Percentiles rank a stretch among this genome's conserved stretches.
These are phyloP conservation scores for Pachypanchax playfairii DNA, from an alignment of 2,113 vertebrate genomes.

Conservation along the genomic window DNA sequence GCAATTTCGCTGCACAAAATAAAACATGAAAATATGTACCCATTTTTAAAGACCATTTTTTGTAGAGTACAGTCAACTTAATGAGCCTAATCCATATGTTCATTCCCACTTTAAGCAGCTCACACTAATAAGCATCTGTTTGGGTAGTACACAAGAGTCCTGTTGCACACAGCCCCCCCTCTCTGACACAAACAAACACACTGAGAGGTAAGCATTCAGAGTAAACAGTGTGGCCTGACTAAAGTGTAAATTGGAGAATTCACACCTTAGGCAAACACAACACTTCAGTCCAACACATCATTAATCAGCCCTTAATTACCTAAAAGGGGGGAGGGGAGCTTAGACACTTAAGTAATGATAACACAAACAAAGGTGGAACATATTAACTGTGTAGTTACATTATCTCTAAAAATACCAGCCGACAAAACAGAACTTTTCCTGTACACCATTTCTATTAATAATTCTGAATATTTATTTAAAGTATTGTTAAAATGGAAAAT, in stretches of 20 bases:
- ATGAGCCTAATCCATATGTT: slow-evolving; percentile 72
- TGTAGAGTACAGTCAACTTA: slow-evolving; percentile 53
- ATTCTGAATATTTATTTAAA: not conserved
- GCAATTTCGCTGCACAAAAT: too few relatives aligned
- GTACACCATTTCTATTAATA: not conserved
- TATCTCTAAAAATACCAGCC: slow-evolving; percentile 10
- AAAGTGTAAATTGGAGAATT: slow-evolving; percentile 73
- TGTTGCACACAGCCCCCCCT: slow-evolving; percentile 66
- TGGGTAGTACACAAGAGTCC: slow-evolving; percentile 60
- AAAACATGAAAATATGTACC: too few relatives aligned
- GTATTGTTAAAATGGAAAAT: too few relatives aligned
- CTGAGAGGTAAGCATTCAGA: slow-evolving; percentile 48
- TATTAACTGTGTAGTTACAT: slow-evolving; percentile 34
- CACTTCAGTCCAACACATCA: slow-evolving; percentile 69
- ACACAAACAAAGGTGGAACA: slow-evolving; percentile 41
- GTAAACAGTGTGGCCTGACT: slow-evolving; percentile 67
- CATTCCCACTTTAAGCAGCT: slow-evolving; percentile 75
- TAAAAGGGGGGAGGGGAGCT: slow-evolving; percentile 46
- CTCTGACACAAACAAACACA: slow-evolving; percentile 20
- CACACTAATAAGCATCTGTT: slow-evolving; percentile 77
- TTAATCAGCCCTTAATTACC: slow-evolving; percentile 79
- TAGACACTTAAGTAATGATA: slow-evolving; percentile 55
- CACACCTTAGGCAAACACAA: slow-evolving; percentile 77
- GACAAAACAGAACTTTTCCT: slow-evolving; percentile 3
- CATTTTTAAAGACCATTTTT: not conserved